These are phyloP conservation scores for Tetragnatha montana DNA, from an alignment of 2,888 invertebrate genomes.

Conservation along the genomic window DNA sequence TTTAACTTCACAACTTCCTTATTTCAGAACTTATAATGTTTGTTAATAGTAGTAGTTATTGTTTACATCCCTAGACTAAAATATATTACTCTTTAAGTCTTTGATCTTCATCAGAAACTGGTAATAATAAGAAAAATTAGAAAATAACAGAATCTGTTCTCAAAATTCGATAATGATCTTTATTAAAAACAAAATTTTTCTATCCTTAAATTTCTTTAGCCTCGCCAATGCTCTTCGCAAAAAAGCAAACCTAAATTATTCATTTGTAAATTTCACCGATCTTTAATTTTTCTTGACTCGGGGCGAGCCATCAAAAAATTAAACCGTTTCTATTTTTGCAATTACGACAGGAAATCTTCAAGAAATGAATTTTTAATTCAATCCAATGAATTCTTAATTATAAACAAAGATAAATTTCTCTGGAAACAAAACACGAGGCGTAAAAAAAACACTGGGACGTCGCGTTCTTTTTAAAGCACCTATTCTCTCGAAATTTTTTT, in stretches of 20 bases:
- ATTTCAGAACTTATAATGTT: too few relatives aligned
- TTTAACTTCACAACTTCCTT: too few relatives aligned
- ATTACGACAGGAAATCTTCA: not conserved
- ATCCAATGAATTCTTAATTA: conserved; percentile 54
- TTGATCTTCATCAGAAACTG: too few relatives aligned
- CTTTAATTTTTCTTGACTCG: not conserved
- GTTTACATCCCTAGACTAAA: too few relatives aligned
- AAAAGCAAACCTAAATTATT: not conserved
- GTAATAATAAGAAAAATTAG: too few relatives aligned
- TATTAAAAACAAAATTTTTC: too few relatives aligned
- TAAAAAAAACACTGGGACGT: conserved; percentile 19
- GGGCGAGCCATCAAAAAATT: not conserved
- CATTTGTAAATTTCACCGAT: not conserved
- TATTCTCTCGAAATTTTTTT: conserved; percentile 42
- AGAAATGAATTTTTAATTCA: not conserved
- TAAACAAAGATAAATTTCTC: conserved; percentile 8
- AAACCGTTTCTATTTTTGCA: not conserved
- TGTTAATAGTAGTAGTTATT: too few relatives aligned
- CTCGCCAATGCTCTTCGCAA: too few relatives aligned
- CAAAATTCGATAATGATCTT: too few relatives aligned
- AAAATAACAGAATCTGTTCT: too few relatives aligned
- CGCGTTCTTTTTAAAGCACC: conserved; percentile 42
- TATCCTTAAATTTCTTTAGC: too few relatives aligned
- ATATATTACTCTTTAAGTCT: too few relatives aligned
- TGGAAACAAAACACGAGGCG: conserved; percentile 8